Evolutionary conservation across 2,797 vertebrate genomes (phyloP).

Genomic region (Catostomus latipinnis): DNA sequence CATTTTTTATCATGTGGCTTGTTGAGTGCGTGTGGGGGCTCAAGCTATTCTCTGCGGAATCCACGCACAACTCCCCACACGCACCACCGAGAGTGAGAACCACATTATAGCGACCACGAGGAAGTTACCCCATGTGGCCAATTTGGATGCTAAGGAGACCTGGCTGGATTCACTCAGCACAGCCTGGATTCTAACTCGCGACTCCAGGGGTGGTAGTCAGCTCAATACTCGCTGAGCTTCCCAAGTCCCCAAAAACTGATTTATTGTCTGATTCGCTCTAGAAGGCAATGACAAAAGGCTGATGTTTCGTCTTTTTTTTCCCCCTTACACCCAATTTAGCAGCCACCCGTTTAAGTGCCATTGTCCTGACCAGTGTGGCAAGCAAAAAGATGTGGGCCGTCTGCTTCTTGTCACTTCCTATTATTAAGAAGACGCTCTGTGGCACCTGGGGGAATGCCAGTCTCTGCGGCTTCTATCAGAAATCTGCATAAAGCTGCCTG

Average conservation of each 20-base stretch:
- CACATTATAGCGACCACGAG: no score
- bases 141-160: no score
- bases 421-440: constrained; percentile 80
- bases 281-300: constrained; percentile 65
- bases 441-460: constrained; percentile 82
- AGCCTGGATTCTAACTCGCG: no score
- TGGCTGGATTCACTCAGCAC: no score
- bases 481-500: constrained; percentile 79
- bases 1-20: no score
- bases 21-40: no score
- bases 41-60: no score
- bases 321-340: constrained; percentile 78
- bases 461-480: constrained; percentile 73
- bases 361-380: constrained; percentile 79
- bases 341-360: constrained; percentile 78
- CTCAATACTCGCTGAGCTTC: no score
- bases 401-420: constrained; percentile 86
- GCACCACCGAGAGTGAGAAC: no score
- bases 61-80: no score
- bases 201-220: no score
- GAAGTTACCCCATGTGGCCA: no score
- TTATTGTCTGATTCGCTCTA: constrained; percentile 52
- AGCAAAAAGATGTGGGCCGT: constrained; percentile 80
- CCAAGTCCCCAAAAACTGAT: neutral
- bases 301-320: constrained; percentile 58